Evolutionary conservation across 2,888 invertebrate genomes (phyloP).

Genomic region (Enchytraeus crypticus): DNA sequence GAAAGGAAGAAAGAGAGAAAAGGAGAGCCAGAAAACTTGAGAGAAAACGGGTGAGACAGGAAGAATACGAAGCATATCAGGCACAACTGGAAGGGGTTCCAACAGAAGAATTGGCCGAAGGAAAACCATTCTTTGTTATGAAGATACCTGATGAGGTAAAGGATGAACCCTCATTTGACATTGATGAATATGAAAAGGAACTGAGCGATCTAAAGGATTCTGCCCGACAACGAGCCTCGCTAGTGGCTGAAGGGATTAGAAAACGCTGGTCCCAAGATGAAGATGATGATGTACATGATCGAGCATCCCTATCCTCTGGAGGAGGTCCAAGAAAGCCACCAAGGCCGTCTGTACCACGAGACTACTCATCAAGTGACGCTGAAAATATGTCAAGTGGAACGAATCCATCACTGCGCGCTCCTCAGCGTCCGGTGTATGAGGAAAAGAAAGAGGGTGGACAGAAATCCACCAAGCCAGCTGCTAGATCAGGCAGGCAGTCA

Average conservation of each 20-base stretch:
- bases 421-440: neutral
- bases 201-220: neutral
- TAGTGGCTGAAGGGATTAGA: conserved; percentile 2
- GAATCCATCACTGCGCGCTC: neutral
- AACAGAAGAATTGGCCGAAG: conserved; percentile 9
- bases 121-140: neutral
- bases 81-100: conserved; percentile 14
- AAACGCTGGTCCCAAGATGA: conserved; percentile 13
- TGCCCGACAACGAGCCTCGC: conserved; percentile 2
- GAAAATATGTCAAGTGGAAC: neutral
- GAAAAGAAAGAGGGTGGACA: too few species aligned
- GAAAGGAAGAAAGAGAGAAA: conserved; percentile 3
- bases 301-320: conserved; percentile 8
- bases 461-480: neutral
- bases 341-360: neutral
- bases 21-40: conserved; percentile 6
- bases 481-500: neutral
- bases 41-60: conserved; percentile 4
- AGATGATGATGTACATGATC: conserved; percentile 5
- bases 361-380: neutral
- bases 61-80: conserved; percentile 12
- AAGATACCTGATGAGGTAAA: neutral
- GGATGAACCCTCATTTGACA: conserved; percentile 7
- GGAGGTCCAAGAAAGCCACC: conserved; percentile 3
- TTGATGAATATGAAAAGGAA: conserved; percentile 10